These are phyloP conservation scores for Schizothorax lantsangensis DNA, from an alignment of 2,797 vertebrate species.

Conservation along the genomic window DNA sequence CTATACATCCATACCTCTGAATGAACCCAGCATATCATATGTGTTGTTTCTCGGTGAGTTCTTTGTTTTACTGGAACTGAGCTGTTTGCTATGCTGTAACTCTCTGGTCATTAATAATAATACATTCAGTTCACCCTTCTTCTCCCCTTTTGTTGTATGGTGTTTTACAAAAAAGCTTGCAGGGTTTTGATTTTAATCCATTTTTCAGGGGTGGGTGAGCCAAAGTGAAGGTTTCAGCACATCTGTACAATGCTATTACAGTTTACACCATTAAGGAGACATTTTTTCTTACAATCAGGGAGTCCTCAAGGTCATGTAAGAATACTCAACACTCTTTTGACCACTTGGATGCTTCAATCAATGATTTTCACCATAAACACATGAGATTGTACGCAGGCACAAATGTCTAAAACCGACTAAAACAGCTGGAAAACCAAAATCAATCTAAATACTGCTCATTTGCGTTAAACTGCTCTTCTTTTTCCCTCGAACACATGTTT, in stretches of 20 bases:
- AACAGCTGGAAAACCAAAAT: neutral
- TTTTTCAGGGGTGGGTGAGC: neutral
- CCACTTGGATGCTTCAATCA: neutral
- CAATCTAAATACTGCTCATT: neutral
- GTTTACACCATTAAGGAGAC: neutral
- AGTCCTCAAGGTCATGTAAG: neutral
- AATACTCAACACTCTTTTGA: neutral
- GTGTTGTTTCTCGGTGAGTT: neutral
- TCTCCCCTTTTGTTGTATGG: neutral
- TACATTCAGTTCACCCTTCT: neutral
- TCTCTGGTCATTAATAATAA: slow-evolving; percentile 3
- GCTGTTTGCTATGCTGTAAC: neutral
- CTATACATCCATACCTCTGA: neutral
- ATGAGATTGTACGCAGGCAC: neutral
- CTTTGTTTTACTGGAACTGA: neutral
- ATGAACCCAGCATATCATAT: neutral
- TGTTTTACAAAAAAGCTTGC: neutral
- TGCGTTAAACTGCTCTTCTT: neutral
- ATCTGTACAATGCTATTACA: neutral
- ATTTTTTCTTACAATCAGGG: neutral
- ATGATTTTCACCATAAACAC: neutral
- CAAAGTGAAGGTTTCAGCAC: neutral
- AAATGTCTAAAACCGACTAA: neutral
- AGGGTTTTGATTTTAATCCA: neutral
- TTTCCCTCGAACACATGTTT: too few species aligned